Base-by-base conservation (phyloP, 2,113 vertebrate genomes). In the Proterorhinus semilunaris region DNA sequence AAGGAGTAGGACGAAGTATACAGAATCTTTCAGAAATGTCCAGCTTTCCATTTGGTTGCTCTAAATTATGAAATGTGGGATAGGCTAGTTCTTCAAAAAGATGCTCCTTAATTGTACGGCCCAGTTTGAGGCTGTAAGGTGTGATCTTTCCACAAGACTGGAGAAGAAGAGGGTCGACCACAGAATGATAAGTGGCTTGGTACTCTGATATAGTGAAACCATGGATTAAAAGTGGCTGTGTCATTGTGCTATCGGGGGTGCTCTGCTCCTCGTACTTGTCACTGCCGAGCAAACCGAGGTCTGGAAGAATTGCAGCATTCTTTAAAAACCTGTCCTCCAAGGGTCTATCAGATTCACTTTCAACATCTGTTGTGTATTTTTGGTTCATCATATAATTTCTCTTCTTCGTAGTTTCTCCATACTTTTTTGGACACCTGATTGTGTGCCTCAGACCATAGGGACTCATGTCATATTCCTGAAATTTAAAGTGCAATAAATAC, bases 161-260 rank as follows among this genome's bases (percentile, higher is more conserved):
- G 46, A 82, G 55, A 54, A 91, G 85, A 77, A 92, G 82, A 0
- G 89, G 87, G 65, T 93, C 91, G 5, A 93, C 91, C 79, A 92
- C 87, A 0, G 86, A 71, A 0, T 90, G 88, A 79, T 93, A 91
- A 1, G 74, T 82, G 65, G 83, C 75, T 80, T 58, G 78, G 81
- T 91, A 92, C 48, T 88, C 82, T 45, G 76, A 61, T 1, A 81
- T 69, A 0, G 87, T 84, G 66, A 90, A 91, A 15, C 93, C 84
- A n/a, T 91, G 90, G 76, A 89, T 89, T 79, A 62, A 68, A 51
- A 86, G 47, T 57, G 64, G 70, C 36, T 52, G 77, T 1, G 42
- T 12, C 21, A 53, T 36, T 13, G 6, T 7, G 0, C 8, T 10
- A 13, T 16, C 36, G 43, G 44, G 47, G 12, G 49, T 57, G 65